These are phyloP conservation scores for Falco biarmicus DNA, from an alignment of 2,797 vertebrate species.

Conservation along the genomic window DNA sequence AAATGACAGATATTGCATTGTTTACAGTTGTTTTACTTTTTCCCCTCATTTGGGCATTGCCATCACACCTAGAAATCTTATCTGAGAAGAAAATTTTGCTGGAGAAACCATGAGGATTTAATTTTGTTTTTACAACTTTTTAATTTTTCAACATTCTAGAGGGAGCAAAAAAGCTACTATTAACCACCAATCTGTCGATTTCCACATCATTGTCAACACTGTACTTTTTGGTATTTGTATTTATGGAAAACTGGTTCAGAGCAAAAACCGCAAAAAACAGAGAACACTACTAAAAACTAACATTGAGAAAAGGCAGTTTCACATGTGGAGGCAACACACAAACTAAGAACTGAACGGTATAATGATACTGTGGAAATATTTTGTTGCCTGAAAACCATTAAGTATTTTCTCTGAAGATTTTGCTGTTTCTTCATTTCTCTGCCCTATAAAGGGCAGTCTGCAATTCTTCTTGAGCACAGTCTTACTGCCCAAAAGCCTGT, in stretches of 20 bases:
- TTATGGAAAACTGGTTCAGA: neutral
- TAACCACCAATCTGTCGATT: neutral
- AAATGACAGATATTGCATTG: neutral
- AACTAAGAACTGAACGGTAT: neutral
- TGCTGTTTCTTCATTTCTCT: neutral
- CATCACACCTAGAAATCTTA: neutral
- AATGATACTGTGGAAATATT: neutral
- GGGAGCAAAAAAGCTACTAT: neutral
- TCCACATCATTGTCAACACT: fast-evolving
- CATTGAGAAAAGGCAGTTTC: neutral
- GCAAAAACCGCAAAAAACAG: neutral
- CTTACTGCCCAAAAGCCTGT: neutral
- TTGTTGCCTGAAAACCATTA: neutral
- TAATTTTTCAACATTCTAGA: neutral
- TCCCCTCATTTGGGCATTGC: neutral
- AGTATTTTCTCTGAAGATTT: neutral
- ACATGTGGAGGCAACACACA: neutral
- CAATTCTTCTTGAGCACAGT: neutral
- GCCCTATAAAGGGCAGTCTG: neutral
- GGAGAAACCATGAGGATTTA: neutral
- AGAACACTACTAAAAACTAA: neutral
- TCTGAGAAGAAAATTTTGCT: neutral
- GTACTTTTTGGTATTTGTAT: neutral
- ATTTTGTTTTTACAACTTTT: neutral
- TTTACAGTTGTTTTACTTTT: neutral